These are phyloP conservation scores for Ophion costatus DNA, from an alignment of 2,888 invertebrate species.

Conservation along the genomic window DNA sequence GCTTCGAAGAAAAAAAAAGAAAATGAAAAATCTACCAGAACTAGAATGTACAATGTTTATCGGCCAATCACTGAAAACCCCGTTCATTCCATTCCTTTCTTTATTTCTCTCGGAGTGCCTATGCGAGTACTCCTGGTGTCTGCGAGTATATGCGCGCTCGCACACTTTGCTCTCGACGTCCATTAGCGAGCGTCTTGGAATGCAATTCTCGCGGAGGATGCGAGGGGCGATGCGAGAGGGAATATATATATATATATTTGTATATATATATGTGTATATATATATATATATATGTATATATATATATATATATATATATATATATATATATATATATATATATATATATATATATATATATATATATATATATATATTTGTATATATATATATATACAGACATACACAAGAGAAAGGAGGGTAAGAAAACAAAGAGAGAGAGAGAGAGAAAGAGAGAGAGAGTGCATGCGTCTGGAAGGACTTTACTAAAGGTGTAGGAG, in stretches of 20 bases:
- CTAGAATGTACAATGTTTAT: background rate
- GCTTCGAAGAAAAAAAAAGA: background rate
- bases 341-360: conserved; percentile 3
- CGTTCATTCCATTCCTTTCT: conserved; percentile 9
- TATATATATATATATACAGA: no score
- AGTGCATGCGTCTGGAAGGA: conserved; percentile 10
- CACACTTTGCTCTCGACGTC: conserved; percentile 70
- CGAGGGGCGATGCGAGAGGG: conserved; percentile 28
- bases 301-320: background rate
- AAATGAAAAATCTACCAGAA: background rate
- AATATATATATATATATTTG: background rate
- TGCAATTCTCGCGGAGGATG: conserved; percentile 67
- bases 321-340: background rate
- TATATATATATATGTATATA: background rate
- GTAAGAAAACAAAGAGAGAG: conserved; percentile 19
- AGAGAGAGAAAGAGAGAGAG: conserved; percentile 40
- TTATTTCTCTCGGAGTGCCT: conserved; percentile 48
- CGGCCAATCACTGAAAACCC: conserved; percentile 16
- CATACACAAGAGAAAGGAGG: conserved; percentile 4
- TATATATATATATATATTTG: background rate
- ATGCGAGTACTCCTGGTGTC: conserved; percentile 48
- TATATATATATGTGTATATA: background rate
- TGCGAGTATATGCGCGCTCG: conserved; percentile 57
- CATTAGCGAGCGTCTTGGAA: conserved; percentile 74
- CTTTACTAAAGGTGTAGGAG: conserved; percentile 57